Base-by-base conservation (phyloP, 2,797 vertebrate species). In the Xenopus petersii region DNA sequence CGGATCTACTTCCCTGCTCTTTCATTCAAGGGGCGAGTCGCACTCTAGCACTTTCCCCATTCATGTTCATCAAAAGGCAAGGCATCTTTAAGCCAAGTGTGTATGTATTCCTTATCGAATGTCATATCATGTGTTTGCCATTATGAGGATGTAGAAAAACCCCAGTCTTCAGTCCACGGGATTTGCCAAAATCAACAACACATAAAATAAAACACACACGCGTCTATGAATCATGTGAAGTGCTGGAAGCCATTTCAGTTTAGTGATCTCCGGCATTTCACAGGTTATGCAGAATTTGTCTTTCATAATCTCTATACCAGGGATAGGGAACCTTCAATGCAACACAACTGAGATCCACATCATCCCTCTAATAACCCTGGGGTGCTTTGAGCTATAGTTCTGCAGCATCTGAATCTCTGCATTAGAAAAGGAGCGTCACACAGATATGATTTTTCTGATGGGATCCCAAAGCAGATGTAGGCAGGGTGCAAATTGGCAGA, bases 81-180 rank as follows among this genome's bases (percentile, higher is more conserved):
- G 84, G 85, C 84, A 80, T 90, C 83, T 83, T 91, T 90, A 89
- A 89, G 89, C 85, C 85, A 85, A 85, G 84, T 81, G 36, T 87
- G 85, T 91, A 21, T 21, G 85, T 91, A 87, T 90, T 91, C 88
- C 89, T 89, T 89, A 91, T 92, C 88, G 83, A 89, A 89, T 92
- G 91, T 93, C 90, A 90, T 84, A 89, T 92, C 90, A 91, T 91
- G 88, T 91, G 91, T 88, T 89, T 86, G 87, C 91, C 91, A 88
- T 91, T 92, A 92, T 89, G 89, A 87, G 87, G 87, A 89, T 88
- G 91, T 84, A 87, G 83, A 88, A 87, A 90, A 91, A 87, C 86
- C 86, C 89, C 36, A 42, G 8, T 42, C 89, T 85, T 82, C 82
- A 88, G 87, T 86, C 88, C 85, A 82, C 87, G 82, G 84, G 85